phyloP scores from a whole-genome alignment of 2,888 invertebrate genomes.

The Hesperia comma region DNA sequence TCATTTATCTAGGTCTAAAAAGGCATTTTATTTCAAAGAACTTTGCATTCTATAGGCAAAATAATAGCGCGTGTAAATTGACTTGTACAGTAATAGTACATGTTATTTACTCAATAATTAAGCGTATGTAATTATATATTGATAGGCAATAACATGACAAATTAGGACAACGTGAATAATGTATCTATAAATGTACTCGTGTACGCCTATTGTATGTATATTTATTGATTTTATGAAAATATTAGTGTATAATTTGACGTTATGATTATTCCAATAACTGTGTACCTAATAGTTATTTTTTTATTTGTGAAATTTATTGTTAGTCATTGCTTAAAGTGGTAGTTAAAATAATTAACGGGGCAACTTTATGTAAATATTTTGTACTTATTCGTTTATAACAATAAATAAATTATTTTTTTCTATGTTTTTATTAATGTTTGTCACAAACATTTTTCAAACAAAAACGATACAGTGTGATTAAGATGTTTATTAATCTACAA shows the following conservation, averaged over 20 bases:
- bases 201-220: not conserved
- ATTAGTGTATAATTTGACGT: not conserved
- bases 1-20: too few relatives aligned
- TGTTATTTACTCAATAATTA: too few relatives aligned
- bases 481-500: conserved; percentile 38
- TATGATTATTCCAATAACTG: not conserved
- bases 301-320: conserved; percentile 43
- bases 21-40: too few relatives aligned
- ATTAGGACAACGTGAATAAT: not conserved
- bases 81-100: too few relatives aligned
- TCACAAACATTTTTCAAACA: not conserved
- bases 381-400: conserved; percentile 48
- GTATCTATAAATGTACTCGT: not conserved
- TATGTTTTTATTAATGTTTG: conserved; percentile 13
- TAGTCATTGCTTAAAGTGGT: conserved; percentile 27
- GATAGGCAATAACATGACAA: conserved; percentile 2
- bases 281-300: conserved; percentile 42
- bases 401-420: conserved; percentile 58
- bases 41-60: too few relatives aligned
- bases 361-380: conserved; percentile 62
- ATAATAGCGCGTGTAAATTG: too few relatives aligned
- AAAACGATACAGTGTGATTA: conserved; percentile 13
- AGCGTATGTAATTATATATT: not conserved
- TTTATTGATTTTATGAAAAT: not conserved
- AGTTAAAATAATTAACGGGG: conserved; percentile 11